phyloP scores from a whole-genome alignment of 2,888 invertebrate species.

The Lasioglossum zephyrum region DNA sequence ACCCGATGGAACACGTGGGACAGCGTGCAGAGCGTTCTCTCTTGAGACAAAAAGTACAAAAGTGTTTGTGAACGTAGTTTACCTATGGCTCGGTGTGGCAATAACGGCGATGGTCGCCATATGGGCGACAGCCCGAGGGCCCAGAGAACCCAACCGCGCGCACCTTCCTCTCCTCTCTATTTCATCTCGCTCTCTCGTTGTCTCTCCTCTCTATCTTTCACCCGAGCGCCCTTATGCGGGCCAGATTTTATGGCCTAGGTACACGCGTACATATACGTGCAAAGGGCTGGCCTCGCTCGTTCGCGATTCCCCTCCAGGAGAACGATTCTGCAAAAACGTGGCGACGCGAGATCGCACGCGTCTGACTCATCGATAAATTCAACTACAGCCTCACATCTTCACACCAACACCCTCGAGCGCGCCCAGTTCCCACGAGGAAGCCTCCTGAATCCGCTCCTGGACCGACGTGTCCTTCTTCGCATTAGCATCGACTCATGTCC shows the following conservation, averaged over 20 bases:
- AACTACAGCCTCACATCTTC: conserved; percentile 1
- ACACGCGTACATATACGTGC: conserved; percentile 37
- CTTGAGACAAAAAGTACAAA: conserved; percentile 44
- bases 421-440: conserved; percentile 65
- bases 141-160: conserved; percentile 70
- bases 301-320: conserved; percentile 38
- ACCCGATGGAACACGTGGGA: conserved; percentile 64
- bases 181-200: neutral
- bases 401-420: neutral
- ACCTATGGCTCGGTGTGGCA: conserved; percentile 70
- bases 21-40: conserved; percentile 30
- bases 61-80: conserved; percentile 55
- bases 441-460: conserved; percentile 34
- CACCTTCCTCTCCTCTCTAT: conserved; percentile 72
- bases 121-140: conserved; percentile 80
- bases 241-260: conserved; percentile 79
- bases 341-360: conserved; percentile 64
- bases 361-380: conserved; percentile 71
- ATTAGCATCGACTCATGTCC: conserved; percentile 7
- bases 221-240: conserved; percentile 77
- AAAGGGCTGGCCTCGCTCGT: conserved; percentile 51
- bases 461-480: conserved; percentile 34
- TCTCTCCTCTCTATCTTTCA: neutral
- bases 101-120: conserved; percentile 80
- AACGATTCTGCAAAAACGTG: conserved; percentile 71